Conservation (phyloP, 2,113 vertebrate species). For the Heterochromis multidens region DNA sequence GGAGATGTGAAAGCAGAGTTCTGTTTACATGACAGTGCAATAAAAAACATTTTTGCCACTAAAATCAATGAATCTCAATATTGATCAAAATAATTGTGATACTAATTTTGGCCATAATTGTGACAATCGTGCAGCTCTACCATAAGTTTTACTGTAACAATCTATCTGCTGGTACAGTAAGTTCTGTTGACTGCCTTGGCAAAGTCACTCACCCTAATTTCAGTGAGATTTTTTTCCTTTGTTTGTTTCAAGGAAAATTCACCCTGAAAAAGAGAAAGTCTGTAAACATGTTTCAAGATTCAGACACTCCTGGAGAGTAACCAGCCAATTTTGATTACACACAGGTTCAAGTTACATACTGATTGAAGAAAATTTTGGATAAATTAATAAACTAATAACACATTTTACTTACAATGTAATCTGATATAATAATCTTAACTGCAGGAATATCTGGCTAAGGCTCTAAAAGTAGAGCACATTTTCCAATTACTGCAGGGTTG, state of each 20-base stretch:
- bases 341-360: too few relatives aligned
- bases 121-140: not conserved
- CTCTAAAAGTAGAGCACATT: not conserved
- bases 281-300: not conserved
- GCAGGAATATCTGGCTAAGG: not conserved
- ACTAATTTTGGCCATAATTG: not conserved
- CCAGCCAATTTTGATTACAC: not conserved
- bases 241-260: too few relatives aligned
- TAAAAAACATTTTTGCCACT: not conserved
- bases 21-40: not conserved
- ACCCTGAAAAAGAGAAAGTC: not conserved
- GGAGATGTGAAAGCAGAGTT: not conserved
- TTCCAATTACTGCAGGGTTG: not conserved
- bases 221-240: too few relatives aligned
- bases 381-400: not conserved
- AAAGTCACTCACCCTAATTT: fast-evolving
- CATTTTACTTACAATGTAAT: not conserved
- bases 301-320: not conserved
- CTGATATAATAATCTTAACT: not conserved
- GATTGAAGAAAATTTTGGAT: fast-evolving
- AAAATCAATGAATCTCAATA: not conserved
- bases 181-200: not conserved
- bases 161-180: not conserved
- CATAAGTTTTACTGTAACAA: not conserved
- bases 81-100: not conserved